Base-by-base conservation (phyloP, 1,140 invertebrate genomes). In the Holcopasites calliopsidis region DNA sequence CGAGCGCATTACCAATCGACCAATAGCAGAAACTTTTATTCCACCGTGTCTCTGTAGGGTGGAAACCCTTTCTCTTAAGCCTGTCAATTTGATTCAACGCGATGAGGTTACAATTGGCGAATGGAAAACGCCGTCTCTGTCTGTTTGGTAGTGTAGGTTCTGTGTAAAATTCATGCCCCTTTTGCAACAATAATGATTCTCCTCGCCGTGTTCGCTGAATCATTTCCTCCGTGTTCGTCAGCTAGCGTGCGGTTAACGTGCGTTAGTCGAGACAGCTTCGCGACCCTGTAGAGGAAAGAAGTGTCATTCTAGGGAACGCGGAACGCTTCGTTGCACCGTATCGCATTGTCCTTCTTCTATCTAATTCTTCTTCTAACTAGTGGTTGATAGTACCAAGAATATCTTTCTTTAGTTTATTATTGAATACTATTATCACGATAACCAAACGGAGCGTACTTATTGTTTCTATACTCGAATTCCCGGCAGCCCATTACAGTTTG, bases 141-240 rank as follows among this genome's bases (percentile, higher is more conserved):
- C n/a, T 26, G 35, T 55, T 28, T 13, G 21, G n/a, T 47, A 38
- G 44, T n/a, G 44, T 28, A 3, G 10, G 50, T 52, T 65, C 72
- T 79, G 66, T 76, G 76, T 70, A 82, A 82, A 82, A 84, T 85
- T 79, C 79, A 84, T 85, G 68, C 58, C 50, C 52, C 74, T 68
- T 75, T 82, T 84, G 79, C 73, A 84, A 84, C 76, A 81, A 84
- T 84, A 85, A 85, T 82, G 76, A 79, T 73, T 75, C 82, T 79
- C 47, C 68, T 68, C 65, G 50, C 42, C n/a, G 26, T 52, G 69
- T 72, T 76, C 69, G 60, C 66, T 84, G 78, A 84, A 84, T 84
- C 79, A 84, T 84, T 84, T 74, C 81, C 84, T 74, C 52, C 65
- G 74, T 50, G 68, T 84, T 79, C 82, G 71, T 83, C 76, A 80